Evolutionary conservation across 1,140 invertebrate species (phyloP), one percentile per base, ranked within the genome.

Genomic region (Drosophila nigromelanica): DNA sequence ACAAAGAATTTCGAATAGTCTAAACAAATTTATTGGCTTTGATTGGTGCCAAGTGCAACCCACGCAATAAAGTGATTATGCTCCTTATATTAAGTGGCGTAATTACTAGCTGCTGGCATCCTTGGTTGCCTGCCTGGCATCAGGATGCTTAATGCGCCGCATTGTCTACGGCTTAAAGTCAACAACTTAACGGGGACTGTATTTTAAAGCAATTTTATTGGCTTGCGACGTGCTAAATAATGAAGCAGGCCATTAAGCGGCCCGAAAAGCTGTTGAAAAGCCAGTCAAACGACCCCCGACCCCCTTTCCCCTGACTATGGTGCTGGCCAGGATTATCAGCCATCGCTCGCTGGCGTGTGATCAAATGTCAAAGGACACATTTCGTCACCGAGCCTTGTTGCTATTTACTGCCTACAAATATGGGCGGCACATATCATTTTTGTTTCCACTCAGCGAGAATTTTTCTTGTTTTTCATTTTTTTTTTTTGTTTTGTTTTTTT

Each of bases 351-450:
- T 10, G 18, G 12, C 18, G 52, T 61, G 75, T 69, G 86, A 90
- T 90, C 87, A 90, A 90, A 90, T 90, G 87, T 90, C 87, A 90
- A 90, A 90, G 87, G 82, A 90, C 87, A 90, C 87, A 90, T 90
- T 90, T 90, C 83, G 76, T 82, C 82, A 81, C 47, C 61, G 50
- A n/a, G 71, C 75, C 59, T 68, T 72, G 81, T 82, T 87, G 83
- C 83, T 89, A 74, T 87, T 83, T 79, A 87, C 83, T 77, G 79
- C 85, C 85, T 71, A 83, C 66, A 52, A 68, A 51, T 69, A 77
- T 63, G 52, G 42, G 35, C 63, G 35, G 48, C 51, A 68, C 63
- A 78, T 69, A 69, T 79, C 61, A 70, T 68, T 67, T 71, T 76
- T 61, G 51, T 76, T 60, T 87, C 64, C 59, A 35, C 33, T 35